Percentiles rank a stretch among this genome's conserved stretches.
Conservation (phyloP, 37 sponge, comb jelly and placozoan species). For the Hormiphora californensis region DNA sequence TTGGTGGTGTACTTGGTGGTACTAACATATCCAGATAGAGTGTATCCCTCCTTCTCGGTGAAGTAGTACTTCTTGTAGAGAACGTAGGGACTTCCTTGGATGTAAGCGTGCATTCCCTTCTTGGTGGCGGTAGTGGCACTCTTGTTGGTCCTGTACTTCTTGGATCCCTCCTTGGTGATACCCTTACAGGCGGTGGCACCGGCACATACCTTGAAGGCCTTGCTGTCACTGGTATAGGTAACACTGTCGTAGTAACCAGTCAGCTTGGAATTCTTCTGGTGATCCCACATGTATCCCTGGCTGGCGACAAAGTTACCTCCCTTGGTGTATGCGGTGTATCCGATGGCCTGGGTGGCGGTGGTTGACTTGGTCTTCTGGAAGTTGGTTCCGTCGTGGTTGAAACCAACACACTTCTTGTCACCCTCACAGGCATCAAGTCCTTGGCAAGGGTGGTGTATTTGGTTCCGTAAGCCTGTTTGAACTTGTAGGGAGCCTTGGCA, state of each 20-base stretch:
- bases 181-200: slow-evolving; percentile 30
- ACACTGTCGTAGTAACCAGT: not conserved
- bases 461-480: not conserved
- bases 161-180: not conserved
- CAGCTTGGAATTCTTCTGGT: not conserved
- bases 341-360: not conserved
- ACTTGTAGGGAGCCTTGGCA: not conserved
- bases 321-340: not conserved
- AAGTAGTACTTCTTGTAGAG: slow-evolving; percentile 9
- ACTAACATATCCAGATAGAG: not conserved
- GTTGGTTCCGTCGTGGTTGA: not conserved
- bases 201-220: not conserved
- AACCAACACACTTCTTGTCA: not conserved
- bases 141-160: not conserved
- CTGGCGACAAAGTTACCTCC: not conserved
- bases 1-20: not conserved
- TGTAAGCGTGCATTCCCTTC: not conserved
- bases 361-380: not conserved
- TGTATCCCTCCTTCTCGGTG: not conserved
- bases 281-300: slow-evolving; percentile 5
- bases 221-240: not conserved
- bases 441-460: not conserved
- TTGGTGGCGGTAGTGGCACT: not conserved
- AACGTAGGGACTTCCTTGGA: slow-evolving; percentile 3
- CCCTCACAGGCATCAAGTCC: not conserved